Percentiles rank a stretch among this genome's conserved stretches.
phyloP scores from a whole-genome alignment of 2,797 vertebrate species.

The Carduelis carduelis region DNA sequence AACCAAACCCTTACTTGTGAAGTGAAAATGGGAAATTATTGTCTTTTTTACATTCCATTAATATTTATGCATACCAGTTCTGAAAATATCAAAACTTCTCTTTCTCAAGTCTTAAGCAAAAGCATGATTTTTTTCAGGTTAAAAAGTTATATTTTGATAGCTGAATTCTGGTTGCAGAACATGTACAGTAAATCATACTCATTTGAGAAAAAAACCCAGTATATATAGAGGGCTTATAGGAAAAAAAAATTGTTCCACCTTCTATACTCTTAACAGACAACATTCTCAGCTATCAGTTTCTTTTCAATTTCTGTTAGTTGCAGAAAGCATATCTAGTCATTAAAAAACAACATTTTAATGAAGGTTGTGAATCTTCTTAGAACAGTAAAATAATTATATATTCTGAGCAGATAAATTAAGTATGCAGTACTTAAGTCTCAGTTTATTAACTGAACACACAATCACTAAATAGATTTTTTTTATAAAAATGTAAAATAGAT shows the following conservation, averaged over 20 bases:
- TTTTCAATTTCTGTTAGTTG: neutral
- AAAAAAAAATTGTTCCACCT: neutral
- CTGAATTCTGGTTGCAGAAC: neutral
- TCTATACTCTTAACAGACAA: neutral
- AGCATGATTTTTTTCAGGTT: neutral
- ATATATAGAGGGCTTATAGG: neutral
- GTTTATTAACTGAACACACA: neutral
- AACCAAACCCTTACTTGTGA: fast-evolving
- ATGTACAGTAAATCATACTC: neutral
- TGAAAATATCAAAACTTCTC: neutral
- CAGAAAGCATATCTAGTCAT: neutral
- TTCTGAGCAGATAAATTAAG: neutral
- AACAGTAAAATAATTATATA: neutral
- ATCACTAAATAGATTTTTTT: neutral
- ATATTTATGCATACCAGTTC: neutral
- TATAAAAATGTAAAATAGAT: neutral
- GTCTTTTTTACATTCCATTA: neutral
- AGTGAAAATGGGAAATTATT: neutral
- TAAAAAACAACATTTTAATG: neutral
- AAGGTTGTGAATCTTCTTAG: neutral
- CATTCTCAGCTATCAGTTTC: neutral
- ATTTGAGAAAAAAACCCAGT: neutral
- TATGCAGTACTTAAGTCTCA: neutral
- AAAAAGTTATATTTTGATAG: neutral
- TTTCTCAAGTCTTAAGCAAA: neutral